Evolutionary conservation across 2,113 vertebrate genomes (phyloP).

Genomic region (Ptyas mucosa): DNA sequence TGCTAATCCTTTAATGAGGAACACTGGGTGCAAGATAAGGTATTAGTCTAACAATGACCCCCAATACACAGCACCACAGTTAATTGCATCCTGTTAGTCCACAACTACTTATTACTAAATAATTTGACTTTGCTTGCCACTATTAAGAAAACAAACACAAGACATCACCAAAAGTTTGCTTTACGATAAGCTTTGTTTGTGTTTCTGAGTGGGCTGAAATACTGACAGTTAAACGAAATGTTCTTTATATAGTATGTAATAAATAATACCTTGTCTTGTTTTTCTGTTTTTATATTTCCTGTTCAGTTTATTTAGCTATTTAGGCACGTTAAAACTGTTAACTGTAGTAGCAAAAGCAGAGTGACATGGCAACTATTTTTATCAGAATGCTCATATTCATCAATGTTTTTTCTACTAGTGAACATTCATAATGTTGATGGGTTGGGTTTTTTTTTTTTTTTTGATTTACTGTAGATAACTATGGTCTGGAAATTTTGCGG

Average conservation of each 20-base stretch:
- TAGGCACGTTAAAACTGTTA: constrained; percentile 50
- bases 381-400: constrained; percentile 14
- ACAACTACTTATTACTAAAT: neutral
- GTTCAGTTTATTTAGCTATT: constrained; percentile 45
- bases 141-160: constrained; percentile 13
- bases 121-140: neutral
- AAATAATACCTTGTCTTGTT: constrained; percentile 56
- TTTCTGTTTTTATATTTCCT: constrained; percentile 47
- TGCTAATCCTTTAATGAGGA: neutral
- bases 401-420: constrained; percentile 11
- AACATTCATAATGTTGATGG: constrained; percentile 9
- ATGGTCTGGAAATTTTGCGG: neutral
- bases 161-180: neutral
- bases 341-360: constrained; percentile 29
- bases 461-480: neutral
- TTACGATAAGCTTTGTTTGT: constrained; percentile 32
- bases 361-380: constrained; percentile 44
- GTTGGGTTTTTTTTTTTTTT: neutral
- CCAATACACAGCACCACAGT: neutral
- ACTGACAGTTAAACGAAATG: constrained; percentile 57
- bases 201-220: constrained; percentile 43
- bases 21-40: neutral
- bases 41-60: neutral
- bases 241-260: constrained; percentile 44
- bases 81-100: neutral